These are phyloP conservation scores for Gasterosteus nipponicus DNA, from an alignment of 2,113 vertebrate genomes.

Conservation along the genomic window DNA sequence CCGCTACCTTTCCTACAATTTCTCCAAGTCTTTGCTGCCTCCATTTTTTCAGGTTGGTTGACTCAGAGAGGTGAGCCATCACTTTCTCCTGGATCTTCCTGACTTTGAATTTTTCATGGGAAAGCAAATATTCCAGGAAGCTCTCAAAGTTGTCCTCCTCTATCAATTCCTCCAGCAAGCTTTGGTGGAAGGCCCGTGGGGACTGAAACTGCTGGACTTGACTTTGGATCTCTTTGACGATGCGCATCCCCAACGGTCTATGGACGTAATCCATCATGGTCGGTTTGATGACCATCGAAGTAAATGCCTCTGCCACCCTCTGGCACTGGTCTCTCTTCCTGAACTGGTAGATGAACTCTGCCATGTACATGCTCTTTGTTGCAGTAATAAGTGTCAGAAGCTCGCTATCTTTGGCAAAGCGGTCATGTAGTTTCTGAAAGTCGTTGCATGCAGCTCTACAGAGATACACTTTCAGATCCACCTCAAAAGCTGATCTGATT, in stretches of 20 bases:
- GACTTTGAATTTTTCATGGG: constrained; percentile 61
- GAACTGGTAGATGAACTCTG: constrained; percentile 72
- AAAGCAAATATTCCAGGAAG: constrained; percentile 70
- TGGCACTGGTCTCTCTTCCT: constrained; percentile 75
- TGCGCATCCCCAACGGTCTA: constrained; percentile 54
- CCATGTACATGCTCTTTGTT: constrained; percentile 44
- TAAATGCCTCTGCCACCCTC: constrained; percentile 68
- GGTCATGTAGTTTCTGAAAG: constrained; percentile 75
- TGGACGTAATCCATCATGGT: constrained; percentile 70
- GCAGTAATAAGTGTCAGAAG: constrained; percentile 58
- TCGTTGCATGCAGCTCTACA: constrained; percentile 69
- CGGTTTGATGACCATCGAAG: constrained; percentile 70
- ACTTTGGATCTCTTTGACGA: constrained; percentile 66
- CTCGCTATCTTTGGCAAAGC: constrained; percentile 65
- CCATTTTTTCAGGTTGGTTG: constrained; percentile 49
- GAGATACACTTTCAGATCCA: constrained; percentile 72
- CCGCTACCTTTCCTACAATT: constrained; percentile 67
- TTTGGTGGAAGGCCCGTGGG: constrained; percentile 62
- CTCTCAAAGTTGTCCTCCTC: constrained; percentile 70
- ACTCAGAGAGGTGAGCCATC: constrained; percentile 59
- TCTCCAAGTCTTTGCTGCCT: constrained; percentile 70
- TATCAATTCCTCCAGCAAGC: constrained; percentile 71
- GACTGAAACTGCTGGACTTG: constrained; percentile 55
- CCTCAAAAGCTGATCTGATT: constrained; percentile 66
- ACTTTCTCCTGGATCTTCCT: constrained; percentile 68